Base-by-base conservation (phyloP, 35 echinoderm and acorn worm species). In the Acanthaster planci region DNA sequence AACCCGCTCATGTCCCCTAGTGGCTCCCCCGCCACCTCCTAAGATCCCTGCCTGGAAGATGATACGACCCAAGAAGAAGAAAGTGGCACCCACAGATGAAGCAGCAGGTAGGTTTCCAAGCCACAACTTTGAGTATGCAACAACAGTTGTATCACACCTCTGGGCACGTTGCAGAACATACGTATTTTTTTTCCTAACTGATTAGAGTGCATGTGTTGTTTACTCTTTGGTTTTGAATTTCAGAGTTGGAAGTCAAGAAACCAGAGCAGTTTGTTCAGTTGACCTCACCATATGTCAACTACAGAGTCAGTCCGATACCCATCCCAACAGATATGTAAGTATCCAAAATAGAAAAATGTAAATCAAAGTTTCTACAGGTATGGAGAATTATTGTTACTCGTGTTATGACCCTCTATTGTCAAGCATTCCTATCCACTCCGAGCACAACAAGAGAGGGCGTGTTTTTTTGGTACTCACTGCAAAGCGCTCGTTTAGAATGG, bases 321-420 rank as follows among this genome's bases (percentile, higher is more conserved):
- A 98, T 98, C 53, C 95, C 95, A 34, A 93, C 95, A 16, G 95
- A 98, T 53, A 93, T 85, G 95, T 98, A 86, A 93, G 95, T 93
- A 34, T 29, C n/a, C n/a, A n/a, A n/a, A n/a, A n/a, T n/a, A n/a
- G n/a, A n/a, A n/a, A n/a, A n/a, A n/a, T n/a, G n/a, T n/a, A n/a
- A n/a, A n/a, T n/a, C n/a, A n/a, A n/a, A n/a, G n/a, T n/a, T n/a
- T n/a, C n/a, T n/a, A n/a, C n/a, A n/a, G n/a, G n/a, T n/a, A n/a
- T n/a, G n/a, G n/a, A n/a, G n/a, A n/a, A n/a, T n/a, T n/a, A n/a
- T n/a, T n/a, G n/a, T n/a, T n/a, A n/a, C n/a, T n/a, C n/a, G n/a
- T n/a, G n/a, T n/a, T n/a, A n/a, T n/a, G n/a, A n/a, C n/a, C n/a
- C n/a, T n/a, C n/a, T n/a, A n/a, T n/a, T n/a, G n/a, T n/a, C n/a